Evolutionary conservation across 37 sponge, comb jelly and placozoan species (phyloP).

Genomic region (Dysidea cf. avara): DNA sequence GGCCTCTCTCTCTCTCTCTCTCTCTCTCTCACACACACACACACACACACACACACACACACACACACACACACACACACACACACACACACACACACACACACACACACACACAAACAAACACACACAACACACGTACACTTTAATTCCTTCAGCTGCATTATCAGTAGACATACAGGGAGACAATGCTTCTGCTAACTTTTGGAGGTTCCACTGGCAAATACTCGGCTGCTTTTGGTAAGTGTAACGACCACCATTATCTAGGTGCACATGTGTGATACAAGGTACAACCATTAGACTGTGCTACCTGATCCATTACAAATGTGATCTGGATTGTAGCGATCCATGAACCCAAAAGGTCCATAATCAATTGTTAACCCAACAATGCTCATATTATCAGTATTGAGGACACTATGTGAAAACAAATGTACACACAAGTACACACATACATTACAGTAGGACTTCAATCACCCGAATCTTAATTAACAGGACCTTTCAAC

Average conservation of each 20-base stretch:
- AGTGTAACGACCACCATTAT: constrained; percentile 83
- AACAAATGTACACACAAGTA: no score
- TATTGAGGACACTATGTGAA: constrained; percentile 83
- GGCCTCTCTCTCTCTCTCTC: neutral
- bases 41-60: constrained; percentile 1
- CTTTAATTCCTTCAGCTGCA: constrained; percentile 36
- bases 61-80: constrained; percentile 6
- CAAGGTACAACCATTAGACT: neutral
- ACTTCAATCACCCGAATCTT: neutral
- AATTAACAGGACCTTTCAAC: neutral
- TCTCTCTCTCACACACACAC: constrained; percentile 7
- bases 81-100: no score
- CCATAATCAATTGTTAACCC: constrained; percentile 99
- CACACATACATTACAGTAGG: no score
- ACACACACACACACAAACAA: no score
- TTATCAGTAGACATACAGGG: constrained; percentile 30
- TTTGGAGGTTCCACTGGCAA: constrained; percentile 92
- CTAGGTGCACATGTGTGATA: no score
- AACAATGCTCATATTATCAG: constrained; percentile 97
- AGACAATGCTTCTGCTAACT: constrained; percentile 85
- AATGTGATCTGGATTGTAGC: constrained; percentile 81
- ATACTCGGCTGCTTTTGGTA: constrained; percentile 80
- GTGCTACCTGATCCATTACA: constrained; percentile 87
- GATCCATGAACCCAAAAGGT: constrained; percentile 95
- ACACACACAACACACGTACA: no score